Evolutionary conservation across 2,797 vertebrate genomes (phyloP), one percentile per base, ranked within the genome.

Genomic region (Amblyopsis hoosieri): DNA sequence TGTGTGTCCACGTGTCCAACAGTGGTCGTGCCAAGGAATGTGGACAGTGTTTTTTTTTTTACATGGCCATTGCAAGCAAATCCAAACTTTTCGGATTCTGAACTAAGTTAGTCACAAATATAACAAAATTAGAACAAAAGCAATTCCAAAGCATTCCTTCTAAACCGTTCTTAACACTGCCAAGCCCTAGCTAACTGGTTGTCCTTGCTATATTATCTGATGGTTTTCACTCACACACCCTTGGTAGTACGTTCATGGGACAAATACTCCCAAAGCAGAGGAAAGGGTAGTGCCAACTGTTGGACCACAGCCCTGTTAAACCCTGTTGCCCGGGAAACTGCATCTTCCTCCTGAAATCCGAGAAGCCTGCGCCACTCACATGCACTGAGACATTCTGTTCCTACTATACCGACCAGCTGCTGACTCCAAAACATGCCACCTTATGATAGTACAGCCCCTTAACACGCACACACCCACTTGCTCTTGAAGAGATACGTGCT

Each of bases 381-480:
- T 71, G 63, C 63, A 66, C 77, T 0, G 68, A 87, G 86, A 91
- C 91, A 91, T 92, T 90, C 90, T 79, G 90, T 92, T 89, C 90
- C 85, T 69, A 60, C 57, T 17, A 62, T 54, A 59, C 56, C 50
- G 15, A 74, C 78, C 88, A 82, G 82, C 86, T 87, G 84, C 87
- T 83, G 81, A 71, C 81, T 78, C 72, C 69, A 72, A 80, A 78
- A 83, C 76, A 79, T 69, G 45, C 48, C 59, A n/a, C 29, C 69
- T 67, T 57, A 64, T 69, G 78, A 83, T 66, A 80, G 82, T 71
- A 46, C 62, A 33, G 56, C 61, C 54, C 33, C 66, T 49, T 12
- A 46, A 67, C 54, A 56, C 11, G 45, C 42, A 63, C 71, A 59
- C 80, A 78, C 67, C 56, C 51, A 59, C 63, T 37, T n/a, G 47